A percentile compares a stretch with the other conserved stretches of the same genome.
These are phyloP conservation scores for Ranitomeya variabilis DNA, from an alignment of 2,113 vertebrate species.

Conservation along the genomic window DNA sequence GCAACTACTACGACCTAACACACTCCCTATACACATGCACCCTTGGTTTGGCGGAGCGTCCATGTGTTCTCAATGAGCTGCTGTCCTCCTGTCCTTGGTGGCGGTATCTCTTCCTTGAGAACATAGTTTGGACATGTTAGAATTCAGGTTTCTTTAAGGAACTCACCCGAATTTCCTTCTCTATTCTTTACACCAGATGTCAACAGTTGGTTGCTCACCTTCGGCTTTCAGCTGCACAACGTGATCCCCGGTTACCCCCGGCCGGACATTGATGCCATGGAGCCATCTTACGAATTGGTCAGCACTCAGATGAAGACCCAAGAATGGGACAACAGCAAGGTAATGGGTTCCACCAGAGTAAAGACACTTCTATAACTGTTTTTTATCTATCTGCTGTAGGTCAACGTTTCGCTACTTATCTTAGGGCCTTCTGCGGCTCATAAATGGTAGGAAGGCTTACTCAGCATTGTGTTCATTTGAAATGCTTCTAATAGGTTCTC, in stretches of 20 bases:
- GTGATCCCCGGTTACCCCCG: slow-evolving; percentile 95
- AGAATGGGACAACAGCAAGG: slow-evolving; percentile 98
- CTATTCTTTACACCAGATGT: slow-evolving; percentile 81
- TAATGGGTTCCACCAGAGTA: slow-evolving; percentile 63
- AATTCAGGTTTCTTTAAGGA: too few species aligned
- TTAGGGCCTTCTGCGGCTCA: background rate
- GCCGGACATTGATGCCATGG: slow-evolving; percentile 85
- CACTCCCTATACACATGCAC: too few species aligned
- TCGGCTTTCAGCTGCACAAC: slow-evolving; percentile 97
- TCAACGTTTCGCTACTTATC: background rate
- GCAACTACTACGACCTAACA: too few species aligned
- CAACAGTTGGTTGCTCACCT: slow-evolving; percentile 98
- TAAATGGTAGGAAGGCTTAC: background rate
- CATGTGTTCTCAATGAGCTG: too few species aligned
- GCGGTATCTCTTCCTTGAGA: too few species aligned
- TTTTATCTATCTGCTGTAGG: background rate
- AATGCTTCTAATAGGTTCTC: background rate
- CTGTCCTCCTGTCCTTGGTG: too few species aligned
- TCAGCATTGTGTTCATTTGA: background rate
- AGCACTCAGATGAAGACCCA: slow-evolving; percentile 95
- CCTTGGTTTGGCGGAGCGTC: too few species aligned
- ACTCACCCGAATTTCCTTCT: slow-evolving; percentile 59
- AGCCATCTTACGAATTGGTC: slow-evolving; percentile 91
- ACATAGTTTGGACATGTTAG: too few species aligned
- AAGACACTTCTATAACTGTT: background rate